Percentiles rank a stretch among this genome's conserved stretches.
Conservation (phyloP, 2,888 invertebrate species). For the Parnassius smintheus region DNA sequence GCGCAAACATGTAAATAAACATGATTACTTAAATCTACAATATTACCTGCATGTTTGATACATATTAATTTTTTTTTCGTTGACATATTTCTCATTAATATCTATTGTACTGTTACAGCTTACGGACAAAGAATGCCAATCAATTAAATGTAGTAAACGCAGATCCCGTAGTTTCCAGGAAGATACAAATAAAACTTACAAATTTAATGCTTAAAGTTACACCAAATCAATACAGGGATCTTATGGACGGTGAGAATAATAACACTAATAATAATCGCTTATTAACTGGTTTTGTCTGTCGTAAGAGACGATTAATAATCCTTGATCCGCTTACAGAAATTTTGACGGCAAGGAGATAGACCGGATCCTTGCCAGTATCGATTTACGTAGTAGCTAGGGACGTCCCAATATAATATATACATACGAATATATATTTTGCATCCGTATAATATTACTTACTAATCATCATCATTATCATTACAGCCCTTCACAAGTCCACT, state of each 20-base stretch:
- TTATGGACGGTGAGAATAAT: slow-evolving; percentile 52
- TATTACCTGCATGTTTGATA: slow-evolving; percentile 1
- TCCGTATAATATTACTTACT: too few relatives aligned
- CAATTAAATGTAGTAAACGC: slow-evolving; percentile 48
- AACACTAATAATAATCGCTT: too few relatives aligned
- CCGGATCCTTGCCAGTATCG: too few relatives aligned
- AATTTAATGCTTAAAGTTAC: slow-evolving; percentile 37
- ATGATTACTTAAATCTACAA: neutral
- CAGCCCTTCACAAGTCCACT: too few relatives aligned
- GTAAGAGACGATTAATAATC: too few relatives aligned
- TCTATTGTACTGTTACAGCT: slow-evolving; percentile 37
- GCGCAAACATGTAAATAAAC: slow-evolving; percentile 52
- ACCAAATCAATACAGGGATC: slow-evolving; percentile 38
- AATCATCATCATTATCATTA: too few relatives aligned
- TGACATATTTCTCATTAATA: neutral
- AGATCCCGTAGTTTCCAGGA: slow-evolving; percentile 63
- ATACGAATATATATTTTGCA: too few relatives aligned
- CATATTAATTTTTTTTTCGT: neutral
- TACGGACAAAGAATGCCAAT: slow-evolving; percentile 57
- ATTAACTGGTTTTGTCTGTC: too few relatives aligned
- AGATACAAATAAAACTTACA: slow-evolving; percentile 63
- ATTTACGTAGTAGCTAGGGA: too few relatives aligned
- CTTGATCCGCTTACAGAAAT: too few relatives aligned
- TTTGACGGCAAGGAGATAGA: too few relatives aligned
- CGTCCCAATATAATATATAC: too few relatives aligned